These are phyloP conservation scores for Atherix ibis DNA, from an alignment of 2,888 invertebrate genomes.

Conservation along the genomic window DNA sequence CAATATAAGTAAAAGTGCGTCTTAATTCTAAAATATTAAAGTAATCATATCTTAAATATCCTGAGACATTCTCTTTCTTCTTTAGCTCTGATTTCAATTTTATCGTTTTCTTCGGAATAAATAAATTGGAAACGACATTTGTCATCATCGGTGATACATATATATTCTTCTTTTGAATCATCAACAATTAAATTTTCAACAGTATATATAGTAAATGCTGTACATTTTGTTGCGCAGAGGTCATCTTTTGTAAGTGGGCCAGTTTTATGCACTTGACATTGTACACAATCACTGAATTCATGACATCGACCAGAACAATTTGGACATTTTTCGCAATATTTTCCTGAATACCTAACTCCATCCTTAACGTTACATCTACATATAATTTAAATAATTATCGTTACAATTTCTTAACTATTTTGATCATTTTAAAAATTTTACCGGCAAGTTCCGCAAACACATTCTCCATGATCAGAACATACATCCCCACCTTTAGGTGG, in stretches of 20 bases:
- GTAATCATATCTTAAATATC: no score
- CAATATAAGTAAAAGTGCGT: no score
- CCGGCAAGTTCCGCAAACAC: slow-evolving; percentile 72
- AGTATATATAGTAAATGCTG: slow-evolving; percentile 42
- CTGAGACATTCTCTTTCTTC: slow-evolving; percentile 71
- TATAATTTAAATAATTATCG: neutral
- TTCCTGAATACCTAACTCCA: slow-evolving; percentile 61
- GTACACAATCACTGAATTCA: slow-evolving; percentile 84
- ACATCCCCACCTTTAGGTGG: slow-evolving; percentile 42
- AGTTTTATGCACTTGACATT: slow-evolving; percentile 78
- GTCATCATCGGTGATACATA: slow-evolving; percentile 74
- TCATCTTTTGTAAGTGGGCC: slow-evolving; percentile 44
- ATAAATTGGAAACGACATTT: slow-evolving; percentile 83
- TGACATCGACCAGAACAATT: slow-evolving; percentile 84
- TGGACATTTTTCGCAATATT: slow-evolving; percentile 85
- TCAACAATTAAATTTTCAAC: slow-evolving; percentile 43
- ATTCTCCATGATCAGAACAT: slow-evolving; percentile 65
- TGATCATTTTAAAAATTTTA: neutral
- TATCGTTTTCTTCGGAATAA: slow-evolving; percentile 51
- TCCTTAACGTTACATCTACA: slow-evolving; percentile 41
- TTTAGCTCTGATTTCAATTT: slow-evolving; percentile 59
- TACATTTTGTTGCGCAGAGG: slow-evolving; percentile 50
- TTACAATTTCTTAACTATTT: no score
- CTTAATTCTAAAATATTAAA: no score
- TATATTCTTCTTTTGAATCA: slow-evolving; percentile 61